These are phyloP conservation scores for Cephus sareptanus DNA, from an alignment of 2,888 invertebrate genomes.

Conservation along the genomic window DNA sequence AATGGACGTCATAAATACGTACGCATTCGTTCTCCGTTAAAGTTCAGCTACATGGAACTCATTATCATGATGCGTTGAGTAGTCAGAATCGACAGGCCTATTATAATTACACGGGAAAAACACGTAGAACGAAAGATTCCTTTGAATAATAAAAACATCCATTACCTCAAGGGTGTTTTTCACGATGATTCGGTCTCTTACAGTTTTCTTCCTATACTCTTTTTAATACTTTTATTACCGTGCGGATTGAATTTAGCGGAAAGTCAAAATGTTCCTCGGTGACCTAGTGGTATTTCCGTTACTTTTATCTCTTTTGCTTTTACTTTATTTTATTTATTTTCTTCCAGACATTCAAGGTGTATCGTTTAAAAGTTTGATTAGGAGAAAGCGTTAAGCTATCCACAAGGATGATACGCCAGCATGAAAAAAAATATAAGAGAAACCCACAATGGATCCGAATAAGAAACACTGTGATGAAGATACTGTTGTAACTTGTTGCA, in stretches of 20 bases:
- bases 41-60: conserved; percentile 32
- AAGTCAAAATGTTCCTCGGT: neutral
- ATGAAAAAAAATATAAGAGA: neutral
- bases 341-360: neutral
- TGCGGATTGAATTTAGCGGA: neutral
- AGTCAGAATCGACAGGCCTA: conserved; percentile 6
- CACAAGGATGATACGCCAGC: neutral
- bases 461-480: neutral
- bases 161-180: neutral
- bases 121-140: neutral
- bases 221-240: neutral
- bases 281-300: neutral
- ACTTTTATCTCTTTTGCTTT: neutral
- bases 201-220: neutral
- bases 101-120: neutral
- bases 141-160: neutral
- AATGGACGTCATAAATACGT: neutral
- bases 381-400: neutral
- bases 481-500: neutral
- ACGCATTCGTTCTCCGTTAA: conserved; percentile 9
- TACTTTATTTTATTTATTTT: neutral
- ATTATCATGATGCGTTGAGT: conserved; percentile 26
- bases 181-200: neutral
- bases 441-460: neutral
- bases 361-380: neutral